Percentiles rank a stretch among this genome's conserved stretches.
Conservation (phyloP, 2,113 vertebrate genomes). For the Notarius lentiginosus region DNA sequence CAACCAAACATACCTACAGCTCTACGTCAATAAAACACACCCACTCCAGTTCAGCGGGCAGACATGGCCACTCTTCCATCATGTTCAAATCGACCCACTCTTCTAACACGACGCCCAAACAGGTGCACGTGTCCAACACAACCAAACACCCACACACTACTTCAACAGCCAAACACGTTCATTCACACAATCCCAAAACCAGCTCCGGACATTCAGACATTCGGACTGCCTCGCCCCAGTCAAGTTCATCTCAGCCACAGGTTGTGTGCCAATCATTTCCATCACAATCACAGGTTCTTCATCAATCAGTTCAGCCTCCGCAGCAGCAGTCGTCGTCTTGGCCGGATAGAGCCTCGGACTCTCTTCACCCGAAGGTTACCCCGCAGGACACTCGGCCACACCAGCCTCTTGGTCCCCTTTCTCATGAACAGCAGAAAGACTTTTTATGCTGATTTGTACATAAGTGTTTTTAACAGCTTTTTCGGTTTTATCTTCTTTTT, state of each 20-base stretch:
- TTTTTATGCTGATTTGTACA: slow-evolving; percentile 87
- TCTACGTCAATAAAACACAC: slow-evolving; percentile 42
- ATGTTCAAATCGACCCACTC: slow-evolving; percentile 26
- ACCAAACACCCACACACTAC: slow-evolving; percentile 30
- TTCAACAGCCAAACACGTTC: slow-evolving; percentile 23
- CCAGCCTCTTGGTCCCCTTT: slow-evolving; percentile 69
- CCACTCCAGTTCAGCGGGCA: slow-evolving; percentile 23
- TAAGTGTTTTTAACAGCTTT: slow-evolving; percentile 70
- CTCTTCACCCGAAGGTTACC: slow-evolving; percentile 66
- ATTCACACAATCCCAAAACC: slow-evolving; percentile 57
- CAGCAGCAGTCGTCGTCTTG: slow-evolving; percentile 13
- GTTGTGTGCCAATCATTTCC: slow-evolving; percentile 15
- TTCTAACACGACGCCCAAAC: slow-evolving; percentile 28
- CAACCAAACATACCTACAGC: slow-evolving; percentile 26
- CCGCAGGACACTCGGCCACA: slow-evolving; percentile 71
- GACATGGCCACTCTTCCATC: slow-evolving; percentile 31
- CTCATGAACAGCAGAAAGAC: slow-evolving; percentile 82
- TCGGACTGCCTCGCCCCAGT: slow-evolving; percentile 64
- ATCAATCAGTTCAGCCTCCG: slow-evolving; percentile 24
- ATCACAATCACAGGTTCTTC: slow-evolving; percentile 7
- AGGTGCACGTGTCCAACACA: slow-evolving; percentile 21
- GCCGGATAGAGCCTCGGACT: slow-evolving; percentile 67
- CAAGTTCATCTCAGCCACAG: slow-evolving; percentile 17
- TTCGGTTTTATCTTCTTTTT: slow-evolving; percentile 62
- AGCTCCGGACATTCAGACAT: slow-evolving; percentile 63